phyloP scores from a whole-genome alignment of 2,113 vertebrate species.

The Axis porcinus region DNA sequence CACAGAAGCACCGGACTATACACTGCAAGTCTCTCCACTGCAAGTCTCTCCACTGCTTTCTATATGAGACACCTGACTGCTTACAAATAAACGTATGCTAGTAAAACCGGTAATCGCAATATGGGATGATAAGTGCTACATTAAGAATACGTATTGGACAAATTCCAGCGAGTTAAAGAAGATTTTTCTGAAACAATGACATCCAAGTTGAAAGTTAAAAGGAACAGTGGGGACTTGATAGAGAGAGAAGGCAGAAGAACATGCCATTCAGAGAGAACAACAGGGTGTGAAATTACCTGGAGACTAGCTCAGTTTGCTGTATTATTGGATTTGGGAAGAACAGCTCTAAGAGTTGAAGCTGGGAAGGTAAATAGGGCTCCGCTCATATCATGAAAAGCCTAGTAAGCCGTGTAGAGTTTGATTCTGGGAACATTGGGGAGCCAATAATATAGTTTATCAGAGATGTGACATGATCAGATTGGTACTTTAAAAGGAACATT shows the following conservation, averaged over 20 bases:
- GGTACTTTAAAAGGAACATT: slow-evolving; percentile 29
- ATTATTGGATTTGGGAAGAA: background rate
- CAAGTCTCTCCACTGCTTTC: background rate
- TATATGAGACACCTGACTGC: background rate
- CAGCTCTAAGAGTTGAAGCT: background rate
- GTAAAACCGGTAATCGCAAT: background rate
- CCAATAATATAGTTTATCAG: background rate
- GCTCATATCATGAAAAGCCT: background rate
- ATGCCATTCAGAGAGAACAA: background rate
- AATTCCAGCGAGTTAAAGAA: background rate
- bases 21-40: background rate
- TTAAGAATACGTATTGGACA: background rate
- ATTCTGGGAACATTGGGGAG: background rate
- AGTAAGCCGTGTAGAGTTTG: background rate
- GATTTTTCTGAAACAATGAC: background rate
- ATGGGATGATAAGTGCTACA: background rate
- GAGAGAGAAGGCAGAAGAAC: background rate
- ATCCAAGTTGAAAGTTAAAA: background rate
- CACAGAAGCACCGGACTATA: background rate
- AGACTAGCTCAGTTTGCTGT: background rate
- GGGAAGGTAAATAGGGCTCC: background rate
- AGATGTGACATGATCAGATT: slow-evolving; percentile 16
- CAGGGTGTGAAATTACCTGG: background rate
- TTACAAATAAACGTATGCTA: background rate
- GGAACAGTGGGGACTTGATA: background rate